Evolutionary conservation across 2,113 vertebrate species (phyloP).

Genomic region (Notechis scutatus): DNA sequence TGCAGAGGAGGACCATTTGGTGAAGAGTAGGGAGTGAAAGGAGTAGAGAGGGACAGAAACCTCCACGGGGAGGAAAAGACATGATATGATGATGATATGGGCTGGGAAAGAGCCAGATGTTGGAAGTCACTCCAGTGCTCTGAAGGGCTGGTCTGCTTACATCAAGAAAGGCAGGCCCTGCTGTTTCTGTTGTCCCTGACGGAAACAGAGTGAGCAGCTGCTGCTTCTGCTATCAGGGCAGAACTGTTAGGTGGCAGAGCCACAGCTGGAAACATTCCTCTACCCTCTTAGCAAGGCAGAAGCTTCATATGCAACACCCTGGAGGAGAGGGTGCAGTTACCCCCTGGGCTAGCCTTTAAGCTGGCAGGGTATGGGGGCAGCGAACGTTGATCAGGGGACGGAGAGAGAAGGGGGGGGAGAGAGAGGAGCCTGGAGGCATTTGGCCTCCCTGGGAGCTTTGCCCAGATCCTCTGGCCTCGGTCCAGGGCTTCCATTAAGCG

Average conservation of each 20-base stretch:
- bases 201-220: neutral
- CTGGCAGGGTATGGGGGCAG: neutral
- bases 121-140: neutral
- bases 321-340: neutral
- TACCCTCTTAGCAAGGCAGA: neutral
- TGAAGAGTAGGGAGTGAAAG: neutral
- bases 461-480: neutral
- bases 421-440: neutral
- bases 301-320: neutral
- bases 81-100: neutral
- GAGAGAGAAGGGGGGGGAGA: neutral
- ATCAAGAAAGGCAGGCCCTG: neutral
- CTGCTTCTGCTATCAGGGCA: neutral
- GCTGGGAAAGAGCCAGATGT: neutral
- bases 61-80: neutral
- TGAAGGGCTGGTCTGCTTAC: neutral
- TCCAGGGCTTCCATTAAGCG: slow-evolving; percentile 33
- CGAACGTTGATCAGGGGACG: neutral
- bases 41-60: too few relatives aligned
- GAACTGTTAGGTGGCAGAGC: neutral
- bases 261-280: neutral
- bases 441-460: neutral
- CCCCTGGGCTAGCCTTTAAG: neutral
- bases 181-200: neutral
- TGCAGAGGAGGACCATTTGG: neutral